A percentile compares a stretch with the other conserved stretches of the same genome.
phyloP scores from a whole-genome alignment of 2,888 invertebrate species.

The Heliconius ismenius region DNA sequence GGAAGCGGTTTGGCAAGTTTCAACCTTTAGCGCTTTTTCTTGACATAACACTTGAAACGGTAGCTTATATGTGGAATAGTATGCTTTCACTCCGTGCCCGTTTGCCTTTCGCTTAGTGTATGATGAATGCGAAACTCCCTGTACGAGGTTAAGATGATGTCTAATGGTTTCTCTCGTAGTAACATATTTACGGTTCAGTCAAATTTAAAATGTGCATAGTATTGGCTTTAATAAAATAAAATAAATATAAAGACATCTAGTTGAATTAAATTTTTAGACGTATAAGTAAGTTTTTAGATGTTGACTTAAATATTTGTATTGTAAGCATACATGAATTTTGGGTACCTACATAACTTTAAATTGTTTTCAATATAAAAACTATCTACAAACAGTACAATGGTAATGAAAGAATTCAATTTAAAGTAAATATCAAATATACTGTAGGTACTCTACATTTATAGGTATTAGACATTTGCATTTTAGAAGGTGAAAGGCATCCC shows the following conservation, averaged over 20 bases:
- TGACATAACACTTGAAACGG: conserved; percentile 36
- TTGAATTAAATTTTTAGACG: neutral
- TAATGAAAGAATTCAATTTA: no score
- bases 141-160: conserved; percentile 43
- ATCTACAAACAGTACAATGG: no score
- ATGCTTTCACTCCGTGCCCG: conserved; percentile 27
- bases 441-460: neutral
- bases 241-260: neutral
- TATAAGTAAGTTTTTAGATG: no score
- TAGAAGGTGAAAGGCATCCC: neutral
- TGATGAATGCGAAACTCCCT: conserved; percentile 33
- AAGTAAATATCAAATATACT: neutral
- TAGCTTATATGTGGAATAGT: conserved; percentile 29
- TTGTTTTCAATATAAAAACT: no score
- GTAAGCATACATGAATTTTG: no score
- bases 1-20: no score
- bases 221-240: neutral
- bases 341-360: no score
- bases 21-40: conserved; percentile 36
- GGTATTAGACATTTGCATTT: neutral
- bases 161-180: conserved; percentile 39
- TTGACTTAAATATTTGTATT: no score
- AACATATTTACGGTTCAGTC: neutral
- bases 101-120: conserved; percentile 37
- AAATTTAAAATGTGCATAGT: neutral